Conservation (phyloP, 2,113 vertebrate species). For the Perca schrenkii region DNA sequence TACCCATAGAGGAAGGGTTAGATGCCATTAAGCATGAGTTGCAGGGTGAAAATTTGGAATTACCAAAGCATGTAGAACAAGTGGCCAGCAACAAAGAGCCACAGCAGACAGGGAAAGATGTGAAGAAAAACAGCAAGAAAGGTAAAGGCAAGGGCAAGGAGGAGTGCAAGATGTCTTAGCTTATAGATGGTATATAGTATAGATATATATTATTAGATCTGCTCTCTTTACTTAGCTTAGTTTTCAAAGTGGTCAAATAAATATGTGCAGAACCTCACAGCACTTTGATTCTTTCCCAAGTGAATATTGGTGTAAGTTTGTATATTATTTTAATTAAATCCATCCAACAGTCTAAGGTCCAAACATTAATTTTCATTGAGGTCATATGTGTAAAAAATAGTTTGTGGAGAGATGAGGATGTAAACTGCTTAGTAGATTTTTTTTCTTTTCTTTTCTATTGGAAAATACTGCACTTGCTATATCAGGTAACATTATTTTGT, state of each 20-base stretch:
- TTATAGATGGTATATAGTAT: background rate
- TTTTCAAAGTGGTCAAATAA: slow-evolving; percentile 4
- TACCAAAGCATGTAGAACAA: slow-evolving; percentile 14
- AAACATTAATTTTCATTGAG: slow-evolving; percentile 2
- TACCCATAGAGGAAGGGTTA: slow-evolving; percentile 40
- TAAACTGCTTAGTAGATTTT: background rate
- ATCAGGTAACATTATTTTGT: slow-evolving; percentile 13
- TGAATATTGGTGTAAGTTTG: slow-evolving; percentile 18
- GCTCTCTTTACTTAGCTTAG: slow-evolving; percentile 3
- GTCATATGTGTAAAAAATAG: background rate
- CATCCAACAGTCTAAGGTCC: background rate
- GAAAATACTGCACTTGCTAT: slow-evolving; percentile 5
- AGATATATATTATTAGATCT: background rate
- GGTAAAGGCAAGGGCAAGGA: slow-evolving; percentile 89
- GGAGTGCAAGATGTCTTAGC: slow-evolving; percentile 90
- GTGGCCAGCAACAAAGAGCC: slow-evolving; percentile 66
- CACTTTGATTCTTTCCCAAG: slow-evolving; percentile 34
- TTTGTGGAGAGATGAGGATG: background rate
- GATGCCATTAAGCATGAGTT: slow-evolving; percentile 29
- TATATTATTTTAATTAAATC: background rate
- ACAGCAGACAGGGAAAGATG: slow-evolving; percentile 48
- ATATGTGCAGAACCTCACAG: slow-evolving; percentile 1
- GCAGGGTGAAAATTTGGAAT: slow-evolving; percentile 4
- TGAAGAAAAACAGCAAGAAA: slow-evolving; percentile 77
- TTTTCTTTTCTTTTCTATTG: background rate